Conservation (phyloP, 1,140 invertebrate genomes). For the Leptinotarsa texana region DNA sequence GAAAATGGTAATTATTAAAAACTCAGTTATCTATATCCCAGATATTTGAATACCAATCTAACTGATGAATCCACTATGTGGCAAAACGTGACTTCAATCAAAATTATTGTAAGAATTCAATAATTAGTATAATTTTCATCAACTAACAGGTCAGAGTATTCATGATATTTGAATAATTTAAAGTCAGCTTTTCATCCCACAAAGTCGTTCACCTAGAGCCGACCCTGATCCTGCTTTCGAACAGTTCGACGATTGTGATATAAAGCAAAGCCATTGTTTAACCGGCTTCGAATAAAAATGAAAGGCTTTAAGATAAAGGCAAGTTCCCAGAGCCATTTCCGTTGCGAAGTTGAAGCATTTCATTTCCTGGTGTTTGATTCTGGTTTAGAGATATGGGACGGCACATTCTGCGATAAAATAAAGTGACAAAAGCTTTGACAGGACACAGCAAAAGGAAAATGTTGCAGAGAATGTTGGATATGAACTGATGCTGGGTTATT, state of each 20-base stretch:
- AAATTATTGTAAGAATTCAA: too few relatives aligned
- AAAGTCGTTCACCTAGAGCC: not conserved
- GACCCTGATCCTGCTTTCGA: not conserved
- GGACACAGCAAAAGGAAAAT: too few relatives aligned
- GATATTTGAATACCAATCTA: too few relatives aligned
- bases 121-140: too few relatives aligned
- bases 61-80: too few relatives aligned
- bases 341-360: constrained; percentile 14
- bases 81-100: too few relatives aligned
- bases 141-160: too few relatives aligned
- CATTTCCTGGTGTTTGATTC: constrained; percentile 18
- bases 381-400: not conserved
- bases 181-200: not conserved
- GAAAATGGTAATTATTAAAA: too few relatives aligned
- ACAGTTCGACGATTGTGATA: constrained; percentile 20
- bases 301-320: constrained; percentile 24
- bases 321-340: constrained; percentile 22
- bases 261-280: constrained; percentile 18
- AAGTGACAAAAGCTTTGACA: not conserved
- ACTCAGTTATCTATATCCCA: too few relatives aligned
- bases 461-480: too few relatives aligned
- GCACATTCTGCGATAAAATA: not conserved
- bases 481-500: too few relatives aligned
- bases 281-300: constrained; percentile 9
- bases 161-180: too few relatives aligned